Evolutionary conservation across 2,797 vertebrate species (phyloP).

Genomic region (Epinephelus malabaricus): DNA sequence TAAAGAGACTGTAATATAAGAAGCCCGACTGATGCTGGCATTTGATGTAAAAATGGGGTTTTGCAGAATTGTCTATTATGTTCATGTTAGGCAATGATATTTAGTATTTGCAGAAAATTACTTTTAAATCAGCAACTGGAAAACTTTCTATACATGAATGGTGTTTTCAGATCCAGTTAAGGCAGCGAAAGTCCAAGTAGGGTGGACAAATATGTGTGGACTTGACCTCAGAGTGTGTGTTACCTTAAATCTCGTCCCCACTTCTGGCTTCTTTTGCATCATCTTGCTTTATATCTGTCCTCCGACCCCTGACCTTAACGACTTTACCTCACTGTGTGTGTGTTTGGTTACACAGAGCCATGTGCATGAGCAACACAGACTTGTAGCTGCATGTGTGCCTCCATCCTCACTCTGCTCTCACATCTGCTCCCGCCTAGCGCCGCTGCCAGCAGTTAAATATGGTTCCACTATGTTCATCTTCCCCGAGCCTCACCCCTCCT

Average conservation of each 20-base stretch:
- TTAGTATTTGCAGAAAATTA: too few relatives aligned
- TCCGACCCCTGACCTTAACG: too few relatives aligned
- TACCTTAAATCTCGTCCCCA: background rate
- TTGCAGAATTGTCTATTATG: too few relatives aligned
- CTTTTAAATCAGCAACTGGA: too few relatives aligned
- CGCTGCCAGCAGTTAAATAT: constrained; percentile 35
- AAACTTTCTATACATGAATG: background rate
- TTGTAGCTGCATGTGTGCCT: background rate
- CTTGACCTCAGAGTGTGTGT: background rate
- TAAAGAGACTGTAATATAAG: too few relatives aligned
- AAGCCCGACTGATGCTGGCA: too few relatives aligned
- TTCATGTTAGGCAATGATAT: too few relatives aligned
- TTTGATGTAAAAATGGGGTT: too few relatives aligned
- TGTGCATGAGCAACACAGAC: background rate
- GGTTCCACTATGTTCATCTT: constrained; percentile 34
- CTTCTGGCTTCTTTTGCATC: background rate
- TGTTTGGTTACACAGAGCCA: background rate
- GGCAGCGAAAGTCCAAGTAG: too few relatives aligned
- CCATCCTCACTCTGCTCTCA: background rate
- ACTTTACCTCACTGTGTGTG: background rate
- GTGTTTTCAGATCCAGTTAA: background rate
- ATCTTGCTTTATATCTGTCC: background rate
- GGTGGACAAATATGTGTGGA: background rate
- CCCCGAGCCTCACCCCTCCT: constrained; percentile 22
- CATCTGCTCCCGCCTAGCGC: background rate